Percentiles rank a stretch among this genome's conserved stretches.
Evolutionary conservation across 1,140 invertebrate species (phyloP).

Genomic region (Eupeodes corollae): DNA sequence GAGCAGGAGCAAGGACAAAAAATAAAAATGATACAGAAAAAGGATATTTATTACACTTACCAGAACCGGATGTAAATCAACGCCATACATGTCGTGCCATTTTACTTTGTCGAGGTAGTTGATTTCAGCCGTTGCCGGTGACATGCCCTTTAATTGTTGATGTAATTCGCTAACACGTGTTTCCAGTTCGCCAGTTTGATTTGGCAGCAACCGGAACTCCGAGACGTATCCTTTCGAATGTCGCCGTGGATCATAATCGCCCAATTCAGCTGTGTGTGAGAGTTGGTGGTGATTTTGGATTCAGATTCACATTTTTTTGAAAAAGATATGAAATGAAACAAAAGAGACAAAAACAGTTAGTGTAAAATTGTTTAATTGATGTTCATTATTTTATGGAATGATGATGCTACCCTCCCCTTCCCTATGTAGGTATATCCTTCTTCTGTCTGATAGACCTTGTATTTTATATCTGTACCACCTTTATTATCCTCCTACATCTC

Average conservation of each 20-base stretch:
- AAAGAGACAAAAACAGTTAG: too few species aligned
- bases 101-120: slow-evolving; percentile 93
- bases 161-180: slow-evolving; percentile 79
- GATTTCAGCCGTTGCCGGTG: slow-evolving; percentile 61
- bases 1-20: background rate
- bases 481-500: too few species aligned
- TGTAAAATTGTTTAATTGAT: too few species aligned
- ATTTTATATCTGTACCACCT: too few species aligned
- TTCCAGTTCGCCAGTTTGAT: slow-evolving; percentile 87
- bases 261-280: slow-evolving; percentile 77
- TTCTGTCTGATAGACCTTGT: too few species aligned
- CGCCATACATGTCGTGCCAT: slow-evolving; percentile 94
- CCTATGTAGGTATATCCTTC: too few species aligned
- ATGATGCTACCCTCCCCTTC: too few species aligned
- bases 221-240: slow-evolving; percentile 89
- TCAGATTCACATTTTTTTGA: too few species aligned
- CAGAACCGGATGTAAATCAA: slow-evolving; percentile 68
- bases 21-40: background rate
- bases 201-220: slow-evolving; percentile 90
- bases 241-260: slow-evolving; percentile 85
- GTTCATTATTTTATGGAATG: too few species aligned
- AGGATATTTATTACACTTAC: slow-evolving; percentile 30
- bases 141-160: slow-evolving; percentile 50
- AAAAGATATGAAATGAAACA: too few species aligned
- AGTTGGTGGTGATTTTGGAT: background rate